Base-by-base conservation (phyloP, 2,888 invertebrate genomes). In the Patella caerulea region DNA sequence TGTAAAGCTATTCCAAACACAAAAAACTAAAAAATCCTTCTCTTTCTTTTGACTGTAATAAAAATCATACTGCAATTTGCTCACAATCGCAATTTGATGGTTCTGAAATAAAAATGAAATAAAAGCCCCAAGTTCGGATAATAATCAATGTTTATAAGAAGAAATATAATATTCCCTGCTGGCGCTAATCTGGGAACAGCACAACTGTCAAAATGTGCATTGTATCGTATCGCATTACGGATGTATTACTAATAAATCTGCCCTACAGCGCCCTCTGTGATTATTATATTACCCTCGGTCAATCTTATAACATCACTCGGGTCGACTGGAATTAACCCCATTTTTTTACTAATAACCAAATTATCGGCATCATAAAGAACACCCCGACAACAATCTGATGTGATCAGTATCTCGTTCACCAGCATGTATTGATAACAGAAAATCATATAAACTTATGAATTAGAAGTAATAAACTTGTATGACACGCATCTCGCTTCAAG, bases 381-480 rank as follows among this genome's bases (percentile, higher is more conserved):
- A 24, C 24, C 65, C 19, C 19, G 24, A 24, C 65, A 24, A 24
- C 65, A 65, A 65, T 65, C 65, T 65, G 12, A 65, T 65, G 11
- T 9, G 14, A 65, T 65, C 65, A 65, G 65, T 24, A 24, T 65
- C 65, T 24, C 65, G 65, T 24, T 65, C 19, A 65, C 24, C 3
- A 24, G 65, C 65, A 24, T 65, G 65, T 65, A 65, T 65, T 65
- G 65, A 65, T 65, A 65, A 24, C 19, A 3, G 65, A 15, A 65
- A 65, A 65, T 78, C 75, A 79, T 77, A 75, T 81, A 79, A 83
- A 83, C 80, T 81, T 83, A 83, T 83, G 83, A 83, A 83, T 83
- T 81, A 81, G 81, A 79, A 79, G 80, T 83, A 83, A 83, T 83
- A 83, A 83, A 81, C 83, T 79, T 80, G 79, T 80, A 81, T 81